Percentiles rank a stretch among this genome's conserved stretches.
phyloP scores from a whole-genome alignment of 2,113 vertebrate genomes.

The Gymnobelideus leadbeateri region DNA sequence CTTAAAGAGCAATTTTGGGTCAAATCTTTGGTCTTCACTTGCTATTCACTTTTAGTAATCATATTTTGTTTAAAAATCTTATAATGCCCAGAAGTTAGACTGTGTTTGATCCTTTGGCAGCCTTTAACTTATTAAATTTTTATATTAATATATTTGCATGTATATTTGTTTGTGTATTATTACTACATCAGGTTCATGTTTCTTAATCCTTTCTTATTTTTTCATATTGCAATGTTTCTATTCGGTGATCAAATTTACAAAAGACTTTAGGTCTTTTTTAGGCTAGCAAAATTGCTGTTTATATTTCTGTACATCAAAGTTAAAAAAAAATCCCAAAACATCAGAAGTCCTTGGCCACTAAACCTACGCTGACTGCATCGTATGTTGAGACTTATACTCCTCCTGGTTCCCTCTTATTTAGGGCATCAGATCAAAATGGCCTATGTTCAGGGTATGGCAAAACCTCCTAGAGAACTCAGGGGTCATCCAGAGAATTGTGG shows the following conservation, averaged over 20 bases:
- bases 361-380: background rate
- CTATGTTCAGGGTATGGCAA: slow-evolving; percentile 87
- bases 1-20: background rate
- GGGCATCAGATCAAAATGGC: slow-evolving; percentile 92
- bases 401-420: slow-evolving; percentile 64
- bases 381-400: background rate
- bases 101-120: background rate
- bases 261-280: background rate
- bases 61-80: background rate
- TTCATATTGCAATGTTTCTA: background rate
- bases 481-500: slow-evolving; percentile 86
- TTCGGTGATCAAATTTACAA: background rate
- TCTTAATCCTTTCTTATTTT: background rate
- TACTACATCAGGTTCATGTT: background rate
- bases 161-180: background rate
- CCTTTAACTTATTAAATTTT: background rate
- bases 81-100: background rate
- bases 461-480: slow-evolving; percentile 85
- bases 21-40: background rate
- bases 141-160: background rate
- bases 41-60: background rate
- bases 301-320: background rate
- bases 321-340: background rate
- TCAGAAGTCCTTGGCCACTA: background rate
- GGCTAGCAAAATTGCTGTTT: background rate